Percentiles rank a stretch among this genome's conserved stretches.
These are phyloP conservation scores for Agrotis ipsilon DNA, from an alignment of 2,888 invertebrate species.

Conservation along the genomic window DNA sequence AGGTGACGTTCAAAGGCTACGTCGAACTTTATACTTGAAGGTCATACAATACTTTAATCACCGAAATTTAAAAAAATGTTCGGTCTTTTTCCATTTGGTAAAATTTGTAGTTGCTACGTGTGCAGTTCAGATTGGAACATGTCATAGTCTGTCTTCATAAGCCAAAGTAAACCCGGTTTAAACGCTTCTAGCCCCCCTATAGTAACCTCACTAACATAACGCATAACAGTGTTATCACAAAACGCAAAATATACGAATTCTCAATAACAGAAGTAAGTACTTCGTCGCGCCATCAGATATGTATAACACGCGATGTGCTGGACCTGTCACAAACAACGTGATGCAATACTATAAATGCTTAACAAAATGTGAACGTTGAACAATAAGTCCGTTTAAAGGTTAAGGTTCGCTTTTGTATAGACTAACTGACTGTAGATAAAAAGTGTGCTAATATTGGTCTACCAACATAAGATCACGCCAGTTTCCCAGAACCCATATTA, in stretches of 20 bases:
- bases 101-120: no score
- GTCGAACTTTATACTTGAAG: no score
- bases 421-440: background rate
- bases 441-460: constrained; percentile 9
- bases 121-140: no score
- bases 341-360: constrained; percentile 32
- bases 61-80: no score
- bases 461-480: background rate
- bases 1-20: no score
- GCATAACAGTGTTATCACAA: background rate
- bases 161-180: no score
- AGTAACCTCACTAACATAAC: background rate
- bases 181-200: no score
- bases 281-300: constrained; percentile 1
- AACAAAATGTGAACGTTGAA: background rate
- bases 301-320: constrained; percentile 1
- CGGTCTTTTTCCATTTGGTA: no score
- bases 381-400: constrained; percentile 3
- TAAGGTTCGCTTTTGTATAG: constrained; percentile 1
- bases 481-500: background rate
- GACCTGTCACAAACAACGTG: constrained; percentile 12
- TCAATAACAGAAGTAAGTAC: constrained; percentile 13
- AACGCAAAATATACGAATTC: constrained; percentile 7
- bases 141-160: no score
- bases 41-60: no score